A percentile compares a stretch with the other conserved stretches of the same genome.
These are phyloP conservation scores for Zingel zingel DNA, from an alignment of 2,113 vertebrate genomes.

Conservation along the genomic window DNA sequence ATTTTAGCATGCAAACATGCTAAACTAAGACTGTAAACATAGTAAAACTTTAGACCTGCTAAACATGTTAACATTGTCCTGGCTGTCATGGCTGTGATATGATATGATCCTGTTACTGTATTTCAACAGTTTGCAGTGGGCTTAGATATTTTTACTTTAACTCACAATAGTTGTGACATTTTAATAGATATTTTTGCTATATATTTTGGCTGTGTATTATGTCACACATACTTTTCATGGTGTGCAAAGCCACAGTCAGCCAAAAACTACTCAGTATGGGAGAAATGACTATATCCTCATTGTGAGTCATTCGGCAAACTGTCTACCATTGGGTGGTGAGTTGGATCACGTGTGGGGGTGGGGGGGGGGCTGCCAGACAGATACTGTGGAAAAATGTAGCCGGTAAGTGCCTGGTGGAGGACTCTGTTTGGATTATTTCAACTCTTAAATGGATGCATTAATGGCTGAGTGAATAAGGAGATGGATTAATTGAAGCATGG, in stretches of 20 bases:
- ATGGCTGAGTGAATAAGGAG: slow-evolving; percentile 5
- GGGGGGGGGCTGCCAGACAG: slow-evolving; percentile 4
- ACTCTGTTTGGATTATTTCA: slow-evolving; percentile 2
- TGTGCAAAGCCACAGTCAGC: slow-evolving; percentile 11
- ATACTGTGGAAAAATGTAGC: slow-evolving; percentile 6
- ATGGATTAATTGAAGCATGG: not conserved
- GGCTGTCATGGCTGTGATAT: not conserved
- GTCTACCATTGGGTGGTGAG: slow-evolving; percentile 5
- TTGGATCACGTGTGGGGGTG: not conserved
- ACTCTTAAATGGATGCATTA: slow-evolving; percentile 4
- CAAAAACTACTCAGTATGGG: slow-evolving; percentile 20
- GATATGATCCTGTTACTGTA: not conserved
- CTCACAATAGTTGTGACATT: not conserved
- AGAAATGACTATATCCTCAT: slow-evolving; percentile 31
- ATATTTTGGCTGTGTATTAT: not conserved
- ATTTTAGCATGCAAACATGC: not conserved
- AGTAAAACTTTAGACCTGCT: not conserved
- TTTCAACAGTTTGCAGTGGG: not conserved
- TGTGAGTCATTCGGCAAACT: slow-evolving; percentile 34
- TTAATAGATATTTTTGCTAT: not conserved
- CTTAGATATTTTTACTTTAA: not conserved
- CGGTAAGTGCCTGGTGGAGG: not conserved
- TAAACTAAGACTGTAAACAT: not conserved
- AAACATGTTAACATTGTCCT: no score
- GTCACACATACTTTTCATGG: not conserved